Conservation (phyloP, 2,113 vertebrate genomes). For the Actenoides lindsayi region DNA sequence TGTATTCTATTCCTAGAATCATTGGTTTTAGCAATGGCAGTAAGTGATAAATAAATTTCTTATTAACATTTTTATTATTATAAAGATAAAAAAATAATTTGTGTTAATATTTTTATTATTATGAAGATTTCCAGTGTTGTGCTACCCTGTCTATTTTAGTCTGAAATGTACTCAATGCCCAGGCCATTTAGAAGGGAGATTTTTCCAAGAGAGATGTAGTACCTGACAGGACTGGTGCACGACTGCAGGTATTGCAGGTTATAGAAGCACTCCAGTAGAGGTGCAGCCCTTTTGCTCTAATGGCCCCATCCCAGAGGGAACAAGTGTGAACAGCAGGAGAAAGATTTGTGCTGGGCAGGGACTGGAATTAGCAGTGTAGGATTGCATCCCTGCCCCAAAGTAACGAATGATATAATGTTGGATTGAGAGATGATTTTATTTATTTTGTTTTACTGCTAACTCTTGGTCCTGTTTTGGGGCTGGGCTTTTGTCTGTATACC, state of each 20-base stretch:
- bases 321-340: neutral
- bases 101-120: neutral
- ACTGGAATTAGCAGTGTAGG: neutral
- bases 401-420: neutral
- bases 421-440: neutral
- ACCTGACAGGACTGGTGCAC: fast-evolving
- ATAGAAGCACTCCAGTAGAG: neutral
- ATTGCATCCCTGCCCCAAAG: neutral
- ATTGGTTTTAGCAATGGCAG: neutral
- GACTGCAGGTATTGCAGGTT: neutral
- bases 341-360: neutral
- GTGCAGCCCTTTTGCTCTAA: neutral
- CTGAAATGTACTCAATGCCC: neutral
- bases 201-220: fast-evolving
- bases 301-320: neutral
- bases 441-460: neutral
- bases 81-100: neutral
- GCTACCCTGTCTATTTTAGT: neutral
- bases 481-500: neutral
- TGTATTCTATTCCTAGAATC: neutral
- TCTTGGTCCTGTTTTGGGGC: neutral
- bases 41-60: neutral
- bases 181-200: neutral
- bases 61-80: neutral
- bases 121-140: neutral